A percentile compares a stretch with the other conserved stretches of the same genome.
phyloP scores from a whole-genome alignment of 2,113 vertebrate genomes.

The Dascyllus trimaculatus region DNA sequence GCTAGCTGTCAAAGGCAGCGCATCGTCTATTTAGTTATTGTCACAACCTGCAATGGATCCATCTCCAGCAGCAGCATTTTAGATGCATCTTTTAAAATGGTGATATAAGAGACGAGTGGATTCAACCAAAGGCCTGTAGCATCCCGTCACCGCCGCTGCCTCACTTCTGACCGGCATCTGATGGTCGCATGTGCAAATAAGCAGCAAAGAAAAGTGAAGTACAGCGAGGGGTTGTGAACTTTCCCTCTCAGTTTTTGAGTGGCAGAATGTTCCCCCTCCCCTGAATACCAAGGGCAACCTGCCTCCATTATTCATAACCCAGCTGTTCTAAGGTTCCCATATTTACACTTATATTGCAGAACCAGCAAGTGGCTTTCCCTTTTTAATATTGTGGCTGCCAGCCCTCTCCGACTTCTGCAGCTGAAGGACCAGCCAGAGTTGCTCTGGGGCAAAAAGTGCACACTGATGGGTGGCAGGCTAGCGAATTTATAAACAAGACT shows the following conservation, averaged over 20 bases:
- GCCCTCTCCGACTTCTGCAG: slow-evolving; percentile 64
- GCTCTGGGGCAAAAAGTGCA: slow-evolving; percentile 72
- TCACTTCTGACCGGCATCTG: slow-evolving; percentile 54
- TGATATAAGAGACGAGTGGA: slow-evolving; percentile 50
- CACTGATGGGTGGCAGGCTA: slow-evolving; percentile 69
- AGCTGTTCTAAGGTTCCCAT: slow-evolving; percentile 81
- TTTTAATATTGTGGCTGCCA: slow-evolving; percentile 78
- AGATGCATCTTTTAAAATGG: slow-evolving; percentile 38
- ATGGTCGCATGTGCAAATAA: slow-evolving; percentile 61
- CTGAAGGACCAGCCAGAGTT: slow-evolving; percentile 64
- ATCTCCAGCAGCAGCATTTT: slow-evolving; percentile 40
- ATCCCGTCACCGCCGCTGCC: slow-evolving; percentile 30
- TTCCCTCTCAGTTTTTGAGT: slow-evolving; percentile 73
- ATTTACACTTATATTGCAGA: slow-evolving; percentile 86
- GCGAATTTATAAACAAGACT: slow-evolving; percentile 82
- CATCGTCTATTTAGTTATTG: slow-evolving; percentile 47
- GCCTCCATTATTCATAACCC: slow-evolving; percentile 83
- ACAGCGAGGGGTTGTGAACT: slow-evolving; percentile 70
- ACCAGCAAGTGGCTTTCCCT: slow-evolving; percentile 75
- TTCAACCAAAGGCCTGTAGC: slow-evolving; percentile 54
- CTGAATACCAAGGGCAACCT: slow-evolving; percentile 82
- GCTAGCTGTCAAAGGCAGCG: slow-evolving; percentile 6
- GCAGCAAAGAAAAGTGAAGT: slow-evolving; percentile 54
- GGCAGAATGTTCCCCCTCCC: slow-evolving; percentile 75
- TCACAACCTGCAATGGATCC: slow-evolving; percentile 44